Base-by-base conservation (phyloP, 2,888 invertebrate species). In the Leptinotarsa rubiginosa region DNA sequence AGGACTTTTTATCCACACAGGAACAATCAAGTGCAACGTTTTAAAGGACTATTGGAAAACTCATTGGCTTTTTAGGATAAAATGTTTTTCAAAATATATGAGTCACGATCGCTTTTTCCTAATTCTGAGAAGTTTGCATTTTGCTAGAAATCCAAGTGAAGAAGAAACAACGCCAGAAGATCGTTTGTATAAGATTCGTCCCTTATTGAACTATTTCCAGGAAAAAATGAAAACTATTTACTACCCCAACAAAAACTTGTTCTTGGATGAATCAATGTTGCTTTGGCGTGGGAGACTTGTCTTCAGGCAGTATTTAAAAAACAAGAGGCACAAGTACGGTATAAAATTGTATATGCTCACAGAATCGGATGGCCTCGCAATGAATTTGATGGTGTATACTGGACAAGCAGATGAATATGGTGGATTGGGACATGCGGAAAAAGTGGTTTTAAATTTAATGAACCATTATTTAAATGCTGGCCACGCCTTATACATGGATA, bases 151-250 rank as follows among this genome's bases (percentile, higher is more conserved):
- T 52, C 56, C 69, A 18, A 52, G 41, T 22, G 41, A 31, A 31
- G 41, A 52, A 10, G 64, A 73, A 25, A n/a, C 64, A 73, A 7
- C 20, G 56, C 52, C 64, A 68, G 47, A 68, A 50, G 67, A 67
- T n/a, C 25, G 25, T 5, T 68, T 50, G 68, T 49, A 83, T 86
- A 59, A 77, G 79, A 47, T 31, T 31, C 31, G 2, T 80, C 81
- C 25, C 25, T 87, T 16, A 73, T 87, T 16, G 83, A 50, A 86
- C 75, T 80, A 84, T 80, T 87, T 87, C 79, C 76, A 79, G 62
- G 41, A 49, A 4, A 73, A 66, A 69, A 80, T 78, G 75, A 5
- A 20, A 22, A 67, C 52, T 81, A 52, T 81, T 31, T 78, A 77
- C 78, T 79, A 52, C 79, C 79, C n/a, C 72, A 54, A 41, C 77